Evolutionary conservation across 2,888 invertebrate genomes (phyloP), one percentile per base, ranked within the genome.

Genomic region (Griposia aprilina): DNA sequence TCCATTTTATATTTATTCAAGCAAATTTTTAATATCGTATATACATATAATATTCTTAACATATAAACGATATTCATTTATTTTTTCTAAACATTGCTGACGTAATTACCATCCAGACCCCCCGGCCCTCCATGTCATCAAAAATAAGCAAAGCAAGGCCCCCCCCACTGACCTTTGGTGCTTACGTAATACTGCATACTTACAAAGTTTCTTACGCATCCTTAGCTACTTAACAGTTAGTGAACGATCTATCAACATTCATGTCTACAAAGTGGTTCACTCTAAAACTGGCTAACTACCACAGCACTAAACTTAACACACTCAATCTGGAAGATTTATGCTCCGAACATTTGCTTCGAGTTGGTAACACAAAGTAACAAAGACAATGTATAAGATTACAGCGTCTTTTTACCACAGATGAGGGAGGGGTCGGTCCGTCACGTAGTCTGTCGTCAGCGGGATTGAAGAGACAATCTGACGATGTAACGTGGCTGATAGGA

Each of bases 401-500:
- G n/a, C 63, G 60, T 63, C 26, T 82, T 68, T 74, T 68, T 80
- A 75, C 23, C 63, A 50, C 26, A n/a, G 71, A 71, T 30, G 62
- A 67, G 15, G 63, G 57, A 20, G 60, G 7, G 52, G 55, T 15
- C 60, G 30, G 59, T 45, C 48, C 3, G 30, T 69, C 84, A 84
- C 87, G 87, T 84, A 79, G 10, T 26, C 26, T 55, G 30, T 50
- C 74, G 79, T 74, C 71, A 74, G 79, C 86, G 20, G 59, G 55
- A 63, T 52, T 60, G 20, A 62, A 67, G 83, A 48, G 67, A 60
- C 48, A 52, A 79, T 79, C 72, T 69, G 20, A 36, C 59, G 67
- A 81, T 82, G 71, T 50, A 15, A 84, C 81, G 82, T 81, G 82
- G 72, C 81, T 36, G 85, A 82, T 84, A 75, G 50, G 50, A 62